Percentiles rank a stretch among this genome's conserved stretches.
Conservation (phyloP, 2,888 invertebrate species). For the Spialia ferax region DNA sequence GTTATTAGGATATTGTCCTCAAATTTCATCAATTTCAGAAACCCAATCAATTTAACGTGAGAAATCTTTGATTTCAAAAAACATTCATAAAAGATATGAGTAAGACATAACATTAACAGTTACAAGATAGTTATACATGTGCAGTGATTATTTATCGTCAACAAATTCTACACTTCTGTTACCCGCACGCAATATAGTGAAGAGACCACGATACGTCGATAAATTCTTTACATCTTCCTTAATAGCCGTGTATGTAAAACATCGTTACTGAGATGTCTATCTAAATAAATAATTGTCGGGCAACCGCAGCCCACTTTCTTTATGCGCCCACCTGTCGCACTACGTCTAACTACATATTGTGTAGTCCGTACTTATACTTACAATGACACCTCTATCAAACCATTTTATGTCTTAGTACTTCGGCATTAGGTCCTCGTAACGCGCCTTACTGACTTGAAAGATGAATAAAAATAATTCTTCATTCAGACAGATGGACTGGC, state of each 20-base stretch:
- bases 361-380: slow-evolving; percentile 16
- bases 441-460: slow-evolving; percentile 1
- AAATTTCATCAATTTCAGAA: too few relatives aligned
- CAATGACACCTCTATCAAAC: neutral
- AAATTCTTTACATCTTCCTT: slow-evolving; percentile 46
- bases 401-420: neutral
- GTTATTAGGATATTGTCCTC: too few relatives aligned
- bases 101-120: neutral
- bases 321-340: slow-evolving; percentile 54
- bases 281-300: slow-evolving; percentile 59
- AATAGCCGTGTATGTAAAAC: slow-evolving; percentile 40
- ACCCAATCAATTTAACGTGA: too few relatives aligned
- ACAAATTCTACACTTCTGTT: neutral
- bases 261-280: slow-evolving; percentile 51
- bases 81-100: neutral
- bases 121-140: neutral
- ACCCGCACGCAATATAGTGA: neutral
- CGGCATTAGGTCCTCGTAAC: neutral
- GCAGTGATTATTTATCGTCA: slow-evolving; percentile 2
- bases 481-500: slow-evolving; percentile 13
- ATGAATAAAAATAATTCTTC: slow-evolving; percentile 21
- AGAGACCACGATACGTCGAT: slow-evolving; percentile 13
- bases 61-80: neutral
- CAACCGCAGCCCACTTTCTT: slow-evolving; percentile 57
- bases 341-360: slow-evolving; percentile 40